phyloP scores from a whole-genome alignment of 2,797 vertebrate genomes.

The Cetoscarus ocellatus region DNA sequence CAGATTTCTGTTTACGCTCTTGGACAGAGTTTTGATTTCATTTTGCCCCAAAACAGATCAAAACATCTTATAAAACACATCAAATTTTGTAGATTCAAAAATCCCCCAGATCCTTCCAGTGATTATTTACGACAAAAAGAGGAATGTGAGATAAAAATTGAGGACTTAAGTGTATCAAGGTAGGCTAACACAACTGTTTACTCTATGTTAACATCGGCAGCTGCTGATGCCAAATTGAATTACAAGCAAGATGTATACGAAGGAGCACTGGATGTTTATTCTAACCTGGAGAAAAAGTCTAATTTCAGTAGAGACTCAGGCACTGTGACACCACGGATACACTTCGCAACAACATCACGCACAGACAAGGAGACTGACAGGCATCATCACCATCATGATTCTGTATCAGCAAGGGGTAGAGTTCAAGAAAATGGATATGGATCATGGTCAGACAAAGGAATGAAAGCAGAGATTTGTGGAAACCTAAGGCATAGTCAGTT shows the following conservation, averaged over 20 bases:
- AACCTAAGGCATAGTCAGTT: conserved; percentile 48
- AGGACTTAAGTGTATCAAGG: conserved; percentile 31
- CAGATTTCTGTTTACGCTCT: conserved; percentile 1
- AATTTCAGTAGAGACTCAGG: conserved; percentile 59
- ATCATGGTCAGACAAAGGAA: conserved; percentile 58
- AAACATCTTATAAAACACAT: conserved; percentile 6
- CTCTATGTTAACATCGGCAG: conserved; percentile 98
- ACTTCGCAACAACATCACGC: conserved; percentile 15
- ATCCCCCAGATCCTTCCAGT: not conserved
- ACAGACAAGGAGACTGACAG: conserved; percentile 46
- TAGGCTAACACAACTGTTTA: conserved; percentile 92
- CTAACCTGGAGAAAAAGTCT: conserved; percentile 77
- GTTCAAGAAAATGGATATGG: conserved; percentile 80
- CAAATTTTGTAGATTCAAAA: conserved; percentile 1
- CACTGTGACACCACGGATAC: conserved; percentile 39
- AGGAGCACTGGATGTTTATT: conserved; percentile 74
- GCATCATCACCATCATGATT: conserved; percentile 47
- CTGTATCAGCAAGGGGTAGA: conserved; percentile 30
- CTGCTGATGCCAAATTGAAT: conserved; percentile 95
- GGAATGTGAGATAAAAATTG: conserved; percentile 18
- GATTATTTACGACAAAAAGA: conserved; percentile 15
- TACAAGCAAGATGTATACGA: conserved; percentile 90
- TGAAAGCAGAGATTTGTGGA: conserved; percentile 30
- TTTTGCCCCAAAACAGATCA: conserved; percentile 6
- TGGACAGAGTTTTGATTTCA: conserved; percentile 16